Evolutionary conservation across 1,140 invertebrate species (phyloP).

Genomic region (Idris sp.): DNA sequence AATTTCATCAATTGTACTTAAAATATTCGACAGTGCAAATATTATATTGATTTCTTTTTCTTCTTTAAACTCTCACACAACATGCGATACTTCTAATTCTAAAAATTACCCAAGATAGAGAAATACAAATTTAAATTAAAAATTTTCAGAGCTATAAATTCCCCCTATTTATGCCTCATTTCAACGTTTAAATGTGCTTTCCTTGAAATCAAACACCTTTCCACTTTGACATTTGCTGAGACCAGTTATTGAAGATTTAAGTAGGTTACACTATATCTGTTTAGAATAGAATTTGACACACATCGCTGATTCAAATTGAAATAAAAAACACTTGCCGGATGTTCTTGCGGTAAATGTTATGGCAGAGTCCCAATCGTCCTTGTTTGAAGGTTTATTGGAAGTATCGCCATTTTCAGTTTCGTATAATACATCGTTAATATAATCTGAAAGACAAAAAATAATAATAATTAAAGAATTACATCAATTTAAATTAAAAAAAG

Average conservation of each 20-base stretch:
- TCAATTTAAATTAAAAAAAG: not conserved
- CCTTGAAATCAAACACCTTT: constrained; percentile 33
- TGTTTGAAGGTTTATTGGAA: constrained; percentile 77
- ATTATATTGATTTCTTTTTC: constrained; percentile 35
- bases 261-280: constrained; percentile 27
- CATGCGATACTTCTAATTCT: constrained; percentile 12
- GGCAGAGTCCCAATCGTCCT: constrained; percentile 88
- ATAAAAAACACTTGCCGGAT: constrained; percentile 82
- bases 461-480: not conserved
- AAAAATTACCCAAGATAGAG: no score
- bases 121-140: no score
- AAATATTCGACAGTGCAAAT: constrained; percentile 26
- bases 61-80: constrained; percentile 6
- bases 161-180: no score
- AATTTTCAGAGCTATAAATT: no score
- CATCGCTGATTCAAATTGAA: constrained; percentile 7
- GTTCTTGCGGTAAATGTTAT: constrained; percentile 91
- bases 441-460: constrained; percentile 80
- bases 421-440: constrained; percentile 88
- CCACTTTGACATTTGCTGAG: constrained; percentile 25
- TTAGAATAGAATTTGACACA: constrained; percentile 28
- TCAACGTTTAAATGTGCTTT: constrained; percentile 16
- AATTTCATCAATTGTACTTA: constrained; percentile 35
- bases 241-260: constrained; percentile 28
- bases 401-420: constrained; percentile 82